A percentile compares a stretch with the other conserved stretches of the same genome.
Conservation (phyloP, 2,888 invertebrate genomes). For the Aleiodes alternator region DNA sequence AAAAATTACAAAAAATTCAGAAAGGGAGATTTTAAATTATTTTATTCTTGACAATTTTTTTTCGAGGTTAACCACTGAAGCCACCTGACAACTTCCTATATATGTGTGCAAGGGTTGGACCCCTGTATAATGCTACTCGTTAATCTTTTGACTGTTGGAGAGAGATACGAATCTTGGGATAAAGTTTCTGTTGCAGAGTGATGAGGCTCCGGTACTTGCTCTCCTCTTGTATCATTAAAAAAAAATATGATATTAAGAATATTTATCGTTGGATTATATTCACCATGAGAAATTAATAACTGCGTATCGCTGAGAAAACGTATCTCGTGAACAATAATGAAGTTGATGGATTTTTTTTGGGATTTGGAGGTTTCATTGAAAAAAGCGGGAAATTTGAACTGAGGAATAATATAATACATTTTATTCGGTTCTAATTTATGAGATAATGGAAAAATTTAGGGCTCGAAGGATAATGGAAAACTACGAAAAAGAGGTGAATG, state of each 20-base stretch:
- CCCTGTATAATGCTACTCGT: constrained; percentile 70
- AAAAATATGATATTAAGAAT: background rate
- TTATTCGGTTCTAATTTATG: background rate
- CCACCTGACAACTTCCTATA: constrained; percentile 41
- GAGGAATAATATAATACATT: too few relatives aligned
- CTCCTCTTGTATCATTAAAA: constrained; percentile 32
- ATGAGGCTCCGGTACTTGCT: constrained; percentile 59
- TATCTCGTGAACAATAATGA: too few relatives aligned
- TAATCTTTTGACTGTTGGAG: constrained; percentile 71
- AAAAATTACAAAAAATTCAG: too few relatives aligned
- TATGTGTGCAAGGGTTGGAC: constrained; percentile 63
- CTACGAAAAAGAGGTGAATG: constrained; percentile 21
- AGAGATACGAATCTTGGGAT: constrained; percentile 68
- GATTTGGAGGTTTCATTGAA: too few relatives aligned
- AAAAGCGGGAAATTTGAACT: too few relatives aligned
- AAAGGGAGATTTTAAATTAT: background rate
- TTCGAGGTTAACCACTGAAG: background rate
- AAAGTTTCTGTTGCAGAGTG: constrained; percentile 70
- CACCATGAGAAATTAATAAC: background rate
- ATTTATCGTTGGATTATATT: background rate
- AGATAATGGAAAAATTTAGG: background rate
- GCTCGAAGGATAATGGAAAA: constrained; percentile 31
- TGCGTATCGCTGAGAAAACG: too few relatives aligned
- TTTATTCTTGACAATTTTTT: constrained; percentile 10
- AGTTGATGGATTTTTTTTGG: too few relatives aligned